A percentile compares a stretch with the other conserved stretches of the same genome.
Conservation (phyloP, 2,113 vertebrate genomes). For the Odobenus rosmarus region DNA sequence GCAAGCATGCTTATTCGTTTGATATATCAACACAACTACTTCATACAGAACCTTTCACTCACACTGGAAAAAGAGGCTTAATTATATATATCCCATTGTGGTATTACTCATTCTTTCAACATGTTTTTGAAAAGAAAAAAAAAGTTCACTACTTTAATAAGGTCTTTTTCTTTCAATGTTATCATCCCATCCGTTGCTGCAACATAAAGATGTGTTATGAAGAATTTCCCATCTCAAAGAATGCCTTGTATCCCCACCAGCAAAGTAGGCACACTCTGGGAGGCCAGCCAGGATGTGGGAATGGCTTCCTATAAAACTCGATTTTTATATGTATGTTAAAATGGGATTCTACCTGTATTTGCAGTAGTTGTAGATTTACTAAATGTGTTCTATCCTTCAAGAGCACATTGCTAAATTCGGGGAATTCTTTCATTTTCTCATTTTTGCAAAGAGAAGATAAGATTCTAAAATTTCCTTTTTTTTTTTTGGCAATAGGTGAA, state of each 20-base stretch:
- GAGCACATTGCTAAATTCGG: neutral
- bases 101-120: conserved; percentile 34
- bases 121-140: conserved; percentile 30
- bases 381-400: neutral
- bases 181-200: conserved; percentile 47
- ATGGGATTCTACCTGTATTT: conserved; percentile 59
- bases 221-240: conserved; percentile 73
- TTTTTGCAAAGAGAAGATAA: neutral
- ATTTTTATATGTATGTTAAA: conserved; percentile 4
- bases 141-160: neutral
- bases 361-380: neutral
- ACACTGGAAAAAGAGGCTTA: neutral
- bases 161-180: conserved; percentile 51
- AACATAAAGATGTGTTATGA: conserved; percentile 61
- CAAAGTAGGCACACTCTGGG: conserved; percentile 70
- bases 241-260: conserved; percentile 66
- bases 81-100: neutral
- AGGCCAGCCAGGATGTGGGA: conserved; percentile 70
- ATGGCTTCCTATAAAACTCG: conserved; percentile 42
- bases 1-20: neutral
- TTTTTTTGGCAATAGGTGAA: neutral
- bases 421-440: neutral
- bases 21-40: neutral
- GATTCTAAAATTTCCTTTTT: neutral
- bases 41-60: neutral